Base-by-base conservation (phyloP, 1,140 invertebrate genomes). In the Zaprionus davidi region DNA sequence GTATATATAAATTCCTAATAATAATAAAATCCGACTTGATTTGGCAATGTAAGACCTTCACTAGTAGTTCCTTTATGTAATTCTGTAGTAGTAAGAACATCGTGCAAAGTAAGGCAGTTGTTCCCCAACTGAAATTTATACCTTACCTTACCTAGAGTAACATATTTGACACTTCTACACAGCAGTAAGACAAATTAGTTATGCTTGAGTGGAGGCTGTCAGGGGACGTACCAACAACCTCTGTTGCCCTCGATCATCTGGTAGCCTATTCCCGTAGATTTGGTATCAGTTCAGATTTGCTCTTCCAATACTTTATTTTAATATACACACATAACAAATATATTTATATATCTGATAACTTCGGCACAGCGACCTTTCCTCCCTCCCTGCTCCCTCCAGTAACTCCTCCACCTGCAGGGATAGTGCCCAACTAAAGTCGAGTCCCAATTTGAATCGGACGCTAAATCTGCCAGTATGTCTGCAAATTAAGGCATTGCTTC, bases 401-500 rank as follows among this genome's bases (percentile, higher is more conserved):
- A 4, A 38, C 31, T 15, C 4, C 5, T n/a, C 5, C 41, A 44
- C 41, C 7, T 44, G 41, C 41, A n/a, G 41, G 41, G 0, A 17
- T 46, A 46, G 41, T 46, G n/a, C n/a, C 15, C 15, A 41, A 41
- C 38, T 41, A n/a, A n/a, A 41, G 38, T 41, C 38, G 38, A 17
- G 17, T 55, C n/a, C 31, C 65, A 58, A 38, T 51, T 20, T 13
- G n/a, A 46, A 46, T 46, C 41, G 41, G n/a, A 46, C 17, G n/a
- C n/a, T 46, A 46, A 72, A 76, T 66, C 60, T 76, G 74, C 69
- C 74, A 76, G 69, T 41, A 60, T 72, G 74, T 76, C 74, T 76
- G 63, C 69, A 49, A 72, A 66, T 76, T 76, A 76, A 46, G 41
- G 41, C 31, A 24, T 36, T 41, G 51, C 51, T 34, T 20, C 51